These are phyloP conservation scores for Epinotia nisella DNA, from an alignment of 2,888 invertebrate genomes.

Conservation along the genomic window DNA sequence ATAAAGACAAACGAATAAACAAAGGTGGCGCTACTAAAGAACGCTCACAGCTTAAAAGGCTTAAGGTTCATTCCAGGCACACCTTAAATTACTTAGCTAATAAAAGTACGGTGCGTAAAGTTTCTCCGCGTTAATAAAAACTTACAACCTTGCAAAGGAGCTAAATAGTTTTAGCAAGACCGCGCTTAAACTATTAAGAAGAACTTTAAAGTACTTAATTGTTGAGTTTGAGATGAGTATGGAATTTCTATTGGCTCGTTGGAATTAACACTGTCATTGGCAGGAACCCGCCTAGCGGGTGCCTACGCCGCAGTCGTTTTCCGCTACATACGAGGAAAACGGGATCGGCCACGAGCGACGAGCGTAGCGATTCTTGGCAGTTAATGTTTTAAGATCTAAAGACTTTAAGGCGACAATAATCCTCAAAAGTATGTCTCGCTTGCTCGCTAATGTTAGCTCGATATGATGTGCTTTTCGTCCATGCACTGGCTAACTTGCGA, in stretches of 20 bases:
- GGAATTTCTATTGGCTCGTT: background rate
- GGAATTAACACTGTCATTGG: background rate
- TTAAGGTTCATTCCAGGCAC: constrained; percentile 36
- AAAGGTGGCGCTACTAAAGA: constrained; percentile 18
- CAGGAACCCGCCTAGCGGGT: no score
- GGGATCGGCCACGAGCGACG: no score
- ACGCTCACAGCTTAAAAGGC: constrained; percentile 39
- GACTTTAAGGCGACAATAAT: no score
- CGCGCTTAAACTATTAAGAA: constrained; percentile 22
- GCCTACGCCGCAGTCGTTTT: no score
- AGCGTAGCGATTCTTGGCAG: no score
- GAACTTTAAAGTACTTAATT: constrained; percentile 15
- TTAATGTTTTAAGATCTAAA: no score
- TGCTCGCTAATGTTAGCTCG: no score
- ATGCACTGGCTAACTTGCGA: background rate
- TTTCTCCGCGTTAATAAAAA: constrained; percentile 38
- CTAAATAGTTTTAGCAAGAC: constrained; percentile 28
- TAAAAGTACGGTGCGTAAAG: constrained; percentile 42
- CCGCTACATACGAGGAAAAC: no score
- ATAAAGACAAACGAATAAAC: constrained; percentile 16
- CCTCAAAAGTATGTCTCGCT: no score
- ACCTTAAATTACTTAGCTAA: constrained; percentile 42
- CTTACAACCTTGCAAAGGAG: constrained; percentile 25
- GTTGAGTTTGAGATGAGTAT: constrained; percentile 8
- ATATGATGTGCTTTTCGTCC: no score